Base-by-base conservation (phyloP, 2,113 vertebrate genomes). In the Alaudala cheleensis region DNA sequence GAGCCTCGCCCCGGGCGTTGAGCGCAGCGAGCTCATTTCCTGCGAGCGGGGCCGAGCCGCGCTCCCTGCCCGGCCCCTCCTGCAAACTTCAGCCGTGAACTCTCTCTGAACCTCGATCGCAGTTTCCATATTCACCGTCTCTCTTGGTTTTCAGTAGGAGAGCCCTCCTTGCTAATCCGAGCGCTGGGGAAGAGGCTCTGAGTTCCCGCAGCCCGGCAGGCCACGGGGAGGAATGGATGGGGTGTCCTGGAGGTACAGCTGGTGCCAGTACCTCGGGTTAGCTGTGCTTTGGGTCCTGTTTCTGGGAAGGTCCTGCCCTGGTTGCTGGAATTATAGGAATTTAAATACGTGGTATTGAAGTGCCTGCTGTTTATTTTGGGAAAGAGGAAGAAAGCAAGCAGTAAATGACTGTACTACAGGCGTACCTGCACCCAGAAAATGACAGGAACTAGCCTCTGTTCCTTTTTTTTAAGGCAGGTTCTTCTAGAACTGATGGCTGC, bases 1-100 rank as follows among this genome's bases (percentile, higher is more conserved):
- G 22, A 47, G 21, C 23, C 5, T 18, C 0, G 1, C 19, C 3
- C 2, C 10, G 0, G 0, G 3, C 12, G 42, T 33, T 1, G 3
- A 45, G 70, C 2, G 2, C 4, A 64, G 47, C 9, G 13, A 22
- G 5, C 6, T 3, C 19, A 2, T 29, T 31, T 69, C 64, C 58
- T 31, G 10, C 7, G 26, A 19, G 21, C 45, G 31, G 37, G 37
- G 39, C 9, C 21, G 17, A 20, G 13, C 78, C 44, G 28, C 1
- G 2, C 17, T 3, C 4, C 4, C 24, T 0, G 45, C 1, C 61
- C 4, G 81, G 13, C 88, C 50, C 70, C 82, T 14, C 53, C 79
- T 8, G 13, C 42, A 4, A 40, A 7, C 10, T 6, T 3, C 26
- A 11, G 34, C 40, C 0, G 0, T 18, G 91, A 91, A 5, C 60